Base-by-base conservation (phyloP, 2,888 invertebrate genomes). In the Synergus umbraculus region DNA sequence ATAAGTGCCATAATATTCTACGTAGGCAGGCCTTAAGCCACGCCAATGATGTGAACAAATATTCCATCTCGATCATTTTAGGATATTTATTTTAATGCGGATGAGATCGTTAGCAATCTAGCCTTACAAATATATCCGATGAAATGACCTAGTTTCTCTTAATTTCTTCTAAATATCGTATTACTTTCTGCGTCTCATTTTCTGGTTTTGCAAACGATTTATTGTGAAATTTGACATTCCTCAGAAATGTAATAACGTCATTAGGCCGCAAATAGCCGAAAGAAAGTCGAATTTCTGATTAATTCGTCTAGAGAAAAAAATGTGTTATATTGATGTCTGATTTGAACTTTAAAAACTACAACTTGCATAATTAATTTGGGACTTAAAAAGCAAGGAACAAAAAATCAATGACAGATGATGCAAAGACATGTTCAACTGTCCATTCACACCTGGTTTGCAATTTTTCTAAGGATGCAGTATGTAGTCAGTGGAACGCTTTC, bases 91-190 rank as follows among this genome's bases (percentile, higher is more conserved):
- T 18, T 49, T 7, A 69, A 54, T n/a, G 54, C 3, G 4, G n/a
- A 37, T 54, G 1, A 54, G 54, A 41, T 41, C 29, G 3, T 46
- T 66, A 54, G 41, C 54, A 37, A 54, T 49, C 10, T 54, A n/a
- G n/a, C 4, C 22, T 13, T 22, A 13, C 10, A 9, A 3, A 29
- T 29, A 9, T 13, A 49, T 49, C 22, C 37, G 54, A 54, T 63
- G n/a, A 73, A 41, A 73, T 73, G 73, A 73, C 73, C 73, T 54
- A 54, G 15, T 73, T 73, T 73, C 54, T 73, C 41, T n/a, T 66
- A 18, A 66, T 66, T 10, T 54, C n/a, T 73, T 49, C 9, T 15
- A 29, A 29, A 22, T 73, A 67, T 46, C 73, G 54, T 73, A 73
- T 69, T n/a, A 73, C 49, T 54, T 54, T 73, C 29, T 22, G 29